phyloP scores from a whole-genome alignment of 1,140 invertebrate species.

The Episyrphus balteatus region DNA sequence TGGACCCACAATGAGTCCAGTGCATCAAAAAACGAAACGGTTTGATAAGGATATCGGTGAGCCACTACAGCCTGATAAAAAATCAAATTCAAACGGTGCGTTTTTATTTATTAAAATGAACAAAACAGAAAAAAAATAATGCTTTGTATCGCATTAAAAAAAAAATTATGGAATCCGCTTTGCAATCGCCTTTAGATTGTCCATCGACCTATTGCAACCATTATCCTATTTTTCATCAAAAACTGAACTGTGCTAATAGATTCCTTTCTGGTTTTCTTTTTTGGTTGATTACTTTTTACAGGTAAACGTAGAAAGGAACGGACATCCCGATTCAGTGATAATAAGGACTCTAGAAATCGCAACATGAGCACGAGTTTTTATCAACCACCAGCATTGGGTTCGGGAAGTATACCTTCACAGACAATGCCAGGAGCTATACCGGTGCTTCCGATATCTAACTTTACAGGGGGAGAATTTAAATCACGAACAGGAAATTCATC shows the following conservation, averaged over 20 bases:
- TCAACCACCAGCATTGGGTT: too few species aligned
- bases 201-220: background rate
- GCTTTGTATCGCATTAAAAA: background rate
- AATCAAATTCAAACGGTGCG: slow-evolving; percentile 23
- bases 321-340: slow-evolving; percentile 32
- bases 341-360: slow-evolving; percentile 25
- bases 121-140: background rate
- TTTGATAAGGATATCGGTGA: slow-evolving; percentile 12
- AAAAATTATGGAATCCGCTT: background rate
- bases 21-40: background rate
- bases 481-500: too few species aligned
- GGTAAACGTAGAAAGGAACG: slow-evolving; percentile 28
- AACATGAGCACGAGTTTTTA: background rate
- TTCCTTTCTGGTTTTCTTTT: background rate
- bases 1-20: slow-evolving; percentile 1
- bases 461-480: too few species aligned
- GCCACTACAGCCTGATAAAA: slow-evolving; percentile 11
- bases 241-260: background rate
- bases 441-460: too few species aligned
- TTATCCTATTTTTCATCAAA: background rate
- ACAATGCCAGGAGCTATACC: too few species aligned
- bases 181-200: background rate
- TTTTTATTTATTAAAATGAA: background rate
- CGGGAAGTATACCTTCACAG: too few species aligned
- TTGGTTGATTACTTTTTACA: background rate